Evolutionary conservation across 2,113 vertebrate genomes (phyloP), one percentile per base, ranked within the genome.

Genomic region (Apistogramma diplotaenia): DNA sequence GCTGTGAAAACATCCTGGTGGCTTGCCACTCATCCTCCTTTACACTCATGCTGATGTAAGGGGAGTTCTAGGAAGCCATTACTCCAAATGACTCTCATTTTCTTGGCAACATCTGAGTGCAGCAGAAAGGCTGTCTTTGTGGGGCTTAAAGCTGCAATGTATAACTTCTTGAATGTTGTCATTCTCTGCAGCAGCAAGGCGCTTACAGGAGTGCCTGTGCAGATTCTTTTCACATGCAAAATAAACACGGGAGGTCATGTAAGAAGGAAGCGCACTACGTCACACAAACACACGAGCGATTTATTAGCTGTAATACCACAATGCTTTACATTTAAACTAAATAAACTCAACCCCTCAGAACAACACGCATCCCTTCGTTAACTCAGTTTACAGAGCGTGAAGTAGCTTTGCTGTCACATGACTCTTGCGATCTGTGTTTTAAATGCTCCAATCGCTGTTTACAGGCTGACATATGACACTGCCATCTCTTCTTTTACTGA

Each of bases 1-100:
- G 87, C 79, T 83, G 87, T 92, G 91, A 92, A 91, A 90, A 87
- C 72, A 86, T 88, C 65, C 78, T 72, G 79, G 88, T 88, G 76
- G 54, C 76, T 77, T 80, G 82, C 78, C 82, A 88, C 74, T 85
- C 85, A 79, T 83, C 81, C 81, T 72, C 81, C 67, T 81, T 87
- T 71, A 79, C 81, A 84, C 85, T 86, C 85, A 56, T 40, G 79
- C 83, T 90, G 87, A 86, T 88, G 84, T 59, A 76, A 87, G 72
- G 81, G 54, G 86, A 82, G 86, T 87, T 90, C 81, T 83, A 87
- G 84, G 84, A 91, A 89, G 90, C 75, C 85, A 89, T 92, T 93
- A 88, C 84, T 88, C 62, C 81, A 85, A 85, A 88, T 88, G 75
- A 88, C 55, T 87, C 81, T 88, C 49, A 79, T 88, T 86, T 89